Evolutionary conservation across 2,888 invertebrate species (phyloP).

Genomic region (Siphonodentalium dalli): DNA sequence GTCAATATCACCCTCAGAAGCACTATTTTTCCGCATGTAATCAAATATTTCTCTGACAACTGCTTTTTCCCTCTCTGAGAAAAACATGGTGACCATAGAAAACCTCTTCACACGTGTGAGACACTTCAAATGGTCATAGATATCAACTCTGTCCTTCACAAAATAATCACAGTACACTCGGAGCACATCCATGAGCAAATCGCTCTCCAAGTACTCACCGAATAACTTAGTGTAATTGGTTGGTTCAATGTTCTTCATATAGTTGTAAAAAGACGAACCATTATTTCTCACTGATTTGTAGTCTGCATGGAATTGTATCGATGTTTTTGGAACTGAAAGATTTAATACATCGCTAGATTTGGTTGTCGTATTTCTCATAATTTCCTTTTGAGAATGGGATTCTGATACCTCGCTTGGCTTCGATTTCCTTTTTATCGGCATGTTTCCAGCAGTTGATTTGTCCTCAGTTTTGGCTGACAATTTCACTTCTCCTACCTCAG

Average conservation of each 20-base stretch:
- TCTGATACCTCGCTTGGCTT: neutral
- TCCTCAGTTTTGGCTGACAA: constrained; percentile 3
- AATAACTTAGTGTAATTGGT: constrained; percentile 46
- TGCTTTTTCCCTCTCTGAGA: constrained; percentile 52
- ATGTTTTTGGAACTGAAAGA: constrained; percentile 40
- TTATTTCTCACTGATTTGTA: constrained; percentile 52
- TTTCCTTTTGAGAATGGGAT: too few species aligned
- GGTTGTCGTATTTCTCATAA: too few species aligned
- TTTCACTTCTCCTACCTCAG: neutral
- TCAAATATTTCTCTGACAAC: constrained; percentile 36
- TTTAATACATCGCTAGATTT: too few species aligned
- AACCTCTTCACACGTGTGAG: constrained; percentile 53
- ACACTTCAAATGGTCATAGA: constrained; percentile 30
- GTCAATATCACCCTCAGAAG: constrained; percentile 29
- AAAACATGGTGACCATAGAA: constrained; percentile 58
- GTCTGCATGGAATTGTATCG: constrained; percentile 59
- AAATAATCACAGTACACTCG: constrained; percentile 40
- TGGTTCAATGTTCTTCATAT: constrained; percentile 55
- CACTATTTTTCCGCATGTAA: constrained; percentile 23
- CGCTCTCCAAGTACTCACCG: constrained; percentile 55
- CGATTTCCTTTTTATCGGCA: neutral
- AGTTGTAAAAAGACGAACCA: constrained; percentile 45
- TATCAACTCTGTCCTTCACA: constrained; percentile 36
- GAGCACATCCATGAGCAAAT: constrained; percentile 46
- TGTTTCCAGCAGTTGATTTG: neutral